These are phyloP conservation scores for Metellina segmentata DNA, from an alignment of 2,888 invertebrate species.

Conservation along the genomic window DNA sequence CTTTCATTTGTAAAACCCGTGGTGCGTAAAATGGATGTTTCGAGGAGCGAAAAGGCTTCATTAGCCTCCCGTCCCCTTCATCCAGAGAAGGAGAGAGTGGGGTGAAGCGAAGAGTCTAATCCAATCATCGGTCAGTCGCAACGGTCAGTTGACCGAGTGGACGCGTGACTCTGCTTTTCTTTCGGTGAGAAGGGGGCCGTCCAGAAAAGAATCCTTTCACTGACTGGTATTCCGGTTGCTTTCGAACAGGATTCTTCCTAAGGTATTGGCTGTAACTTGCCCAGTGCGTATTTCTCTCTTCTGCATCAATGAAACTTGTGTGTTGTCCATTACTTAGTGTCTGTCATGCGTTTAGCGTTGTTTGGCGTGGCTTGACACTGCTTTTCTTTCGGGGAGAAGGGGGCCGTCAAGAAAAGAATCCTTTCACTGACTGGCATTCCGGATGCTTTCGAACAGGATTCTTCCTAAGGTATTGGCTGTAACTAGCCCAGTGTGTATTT, in stretches of 20 bases:
- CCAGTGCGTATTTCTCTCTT: too few species aligned
- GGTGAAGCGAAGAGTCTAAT: constrained; percentile 43
- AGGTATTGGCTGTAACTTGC: too few species aligned
- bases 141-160: constrained; percentile 67
- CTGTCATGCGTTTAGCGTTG: too few species aligned
- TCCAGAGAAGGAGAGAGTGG: neutral
- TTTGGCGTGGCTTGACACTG: constrained; percentile 22
- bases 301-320: too few species aligned
- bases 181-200: constrained; percentile 18
- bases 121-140: constrained; percentile 68
- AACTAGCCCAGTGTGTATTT: too few species aligned
- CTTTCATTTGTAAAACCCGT: constrained; percentile 74
- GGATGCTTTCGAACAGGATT: too few species aligned
- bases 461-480: too few species aligned
- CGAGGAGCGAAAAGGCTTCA: constrained; percentile 68
- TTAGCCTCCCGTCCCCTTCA: constrained; percentile 22
- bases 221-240: too few species aligned
- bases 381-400: neutral
- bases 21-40: constrained; percentile 61
- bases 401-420: constrained; percentile 33
- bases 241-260: too few species aligned
- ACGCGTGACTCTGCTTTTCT: constrained; percentile 43
- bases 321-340: too few species aligned
- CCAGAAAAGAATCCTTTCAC: constrained; percentile 8
- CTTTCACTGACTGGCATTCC: neutral